phyloP scores from a whole-genome alignment of 2,113 vertebrate species.

The Mirza zaza region DNA sequence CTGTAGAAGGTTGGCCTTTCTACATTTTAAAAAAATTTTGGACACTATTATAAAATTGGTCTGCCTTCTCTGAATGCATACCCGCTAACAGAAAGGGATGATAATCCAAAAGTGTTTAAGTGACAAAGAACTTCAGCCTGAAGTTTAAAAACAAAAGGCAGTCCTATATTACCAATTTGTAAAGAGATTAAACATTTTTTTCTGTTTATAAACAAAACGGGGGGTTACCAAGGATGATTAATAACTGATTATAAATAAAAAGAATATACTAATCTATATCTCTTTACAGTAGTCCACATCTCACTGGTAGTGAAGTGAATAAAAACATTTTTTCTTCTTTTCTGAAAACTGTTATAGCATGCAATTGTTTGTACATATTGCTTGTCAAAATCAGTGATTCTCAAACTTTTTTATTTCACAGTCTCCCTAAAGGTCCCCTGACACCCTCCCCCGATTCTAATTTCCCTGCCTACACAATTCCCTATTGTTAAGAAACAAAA shows the following conservation, averaged over 20 bases:
- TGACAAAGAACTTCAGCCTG: background rate
- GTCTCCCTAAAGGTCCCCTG: background rate
- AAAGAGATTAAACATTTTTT: background rate
- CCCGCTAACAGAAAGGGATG: conserved; percentile 28
- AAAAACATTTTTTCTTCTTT: background rate
- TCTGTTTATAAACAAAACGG: background rate
- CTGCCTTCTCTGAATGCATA: background rate
- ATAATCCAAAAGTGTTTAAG: background rate
- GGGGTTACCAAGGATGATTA: background rate
- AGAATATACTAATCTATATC: background rate
- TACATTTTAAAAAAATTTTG: background rate
- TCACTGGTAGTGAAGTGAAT: conserved; percentile 26
- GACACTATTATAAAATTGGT: background rate
- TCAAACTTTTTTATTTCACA: background rate
- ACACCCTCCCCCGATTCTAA: background rate
- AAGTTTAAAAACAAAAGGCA: conserved; percentile 32
- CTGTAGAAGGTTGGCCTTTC: conserved; percentile 14
- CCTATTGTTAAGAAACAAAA: conserved; percentile 32
- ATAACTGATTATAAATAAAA: conserved; percentile 29
- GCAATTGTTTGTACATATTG: background rate
- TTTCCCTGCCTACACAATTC: background rate
- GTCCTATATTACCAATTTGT: background rate
- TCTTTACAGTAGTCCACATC: background rate
- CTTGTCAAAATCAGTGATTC: conserved; percentile 3
- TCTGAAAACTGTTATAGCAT: background rate